Evolutionary conservation across 2,113 vertebrate genomes (phyloP).

Genomic region (Cryptomyrus ogoouensis): DNA sequence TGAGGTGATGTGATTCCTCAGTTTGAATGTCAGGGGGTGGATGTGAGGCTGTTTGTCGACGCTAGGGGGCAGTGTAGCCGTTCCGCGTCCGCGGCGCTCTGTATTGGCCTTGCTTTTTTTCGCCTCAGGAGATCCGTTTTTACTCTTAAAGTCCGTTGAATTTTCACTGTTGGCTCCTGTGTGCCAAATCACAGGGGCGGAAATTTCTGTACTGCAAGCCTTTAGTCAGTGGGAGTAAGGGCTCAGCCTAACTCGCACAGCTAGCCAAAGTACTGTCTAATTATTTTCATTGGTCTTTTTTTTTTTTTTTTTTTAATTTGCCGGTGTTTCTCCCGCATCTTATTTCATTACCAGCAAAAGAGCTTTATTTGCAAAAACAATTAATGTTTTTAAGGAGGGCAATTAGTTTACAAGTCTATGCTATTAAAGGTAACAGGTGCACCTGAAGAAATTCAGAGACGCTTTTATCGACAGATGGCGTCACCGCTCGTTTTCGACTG

Average conservation of each 20-base stretch:
- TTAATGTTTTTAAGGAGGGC: not conserved
- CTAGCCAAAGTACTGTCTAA: conserved; percentile 26
- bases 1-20: not conserved
- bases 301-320: conserved; percentile 1
- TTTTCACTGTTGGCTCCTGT: not conserved
- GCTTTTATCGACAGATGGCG: not conserved
- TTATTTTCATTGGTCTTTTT: not conserved
- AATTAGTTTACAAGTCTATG: not conserved
- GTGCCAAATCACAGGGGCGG: not conserved
- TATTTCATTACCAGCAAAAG: conserved; percentile 1
- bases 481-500: not conserved
- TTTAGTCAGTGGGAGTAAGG: not conserved
- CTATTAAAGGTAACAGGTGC: not conserved
- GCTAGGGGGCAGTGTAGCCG: not conserved
- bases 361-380: not conserved
- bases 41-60: not conserved
- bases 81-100: not conserved
- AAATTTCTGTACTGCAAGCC: not conserved
- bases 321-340: not conserved
- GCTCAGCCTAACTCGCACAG: conserved; percentile 8
- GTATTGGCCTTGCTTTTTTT: not conserved
- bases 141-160: not conserved
- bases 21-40: not conserved
- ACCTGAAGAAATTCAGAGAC: not conserved
- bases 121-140: not conserved